Evolutionary conservation across 1,140 invertebrate species (phyloP).

Genomic region (Chymomyza costata): DNA sequence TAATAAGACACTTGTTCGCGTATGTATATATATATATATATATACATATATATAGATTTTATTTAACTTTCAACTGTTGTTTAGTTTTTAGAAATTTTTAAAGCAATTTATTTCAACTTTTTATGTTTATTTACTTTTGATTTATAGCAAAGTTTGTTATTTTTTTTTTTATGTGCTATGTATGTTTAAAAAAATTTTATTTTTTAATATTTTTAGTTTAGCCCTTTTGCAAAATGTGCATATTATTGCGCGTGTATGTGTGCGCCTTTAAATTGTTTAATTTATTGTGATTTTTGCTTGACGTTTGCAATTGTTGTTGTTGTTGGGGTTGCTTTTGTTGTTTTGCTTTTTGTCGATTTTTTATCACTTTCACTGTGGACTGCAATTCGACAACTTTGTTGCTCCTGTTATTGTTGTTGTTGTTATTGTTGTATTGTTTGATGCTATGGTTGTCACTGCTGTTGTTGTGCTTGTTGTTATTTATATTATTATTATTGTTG

Average conservation of each 20-base stretch:
- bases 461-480: constrained; percentile 28
- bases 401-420: constrained; percentile 34
- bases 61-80: constrained; percentile 18
- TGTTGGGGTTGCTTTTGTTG: constrained; percentile 38
- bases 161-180: constrained; percentile 41
- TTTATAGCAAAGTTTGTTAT: constrained; percentile 11
- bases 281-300: constrained; percentile 17
- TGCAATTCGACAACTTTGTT: constrained; percentile 2
- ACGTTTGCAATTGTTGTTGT: constrained; percentile 48
- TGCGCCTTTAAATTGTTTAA: too few species aligned
- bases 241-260: constrained; percentile 26
- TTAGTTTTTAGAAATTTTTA: constrained; percentile 34
- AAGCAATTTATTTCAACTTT: constrained; percentile 41
- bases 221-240: constrained; percentile 62
- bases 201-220: constrained; percentile 28
- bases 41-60: constrained; percentile 34
- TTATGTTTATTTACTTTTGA: constrained; percentile 7
- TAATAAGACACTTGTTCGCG: constrained; percentile 71
- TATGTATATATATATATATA: constrained; percentile 35
- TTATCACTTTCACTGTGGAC: constrained; percentile 49
- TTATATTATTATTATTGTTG: constrained; percentile 28
- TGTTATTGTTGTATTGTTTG: constrained; percentile 24
- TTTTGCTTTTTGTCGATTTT: constrained; percentile 51
- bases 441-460: constrained; percentile 11
- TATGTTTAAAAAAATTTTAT: constrained; percentile 21